Base-by-base conservation (phyloP, 2,113 vertebrate species). In the Eubucco bourcierii region DNA sequence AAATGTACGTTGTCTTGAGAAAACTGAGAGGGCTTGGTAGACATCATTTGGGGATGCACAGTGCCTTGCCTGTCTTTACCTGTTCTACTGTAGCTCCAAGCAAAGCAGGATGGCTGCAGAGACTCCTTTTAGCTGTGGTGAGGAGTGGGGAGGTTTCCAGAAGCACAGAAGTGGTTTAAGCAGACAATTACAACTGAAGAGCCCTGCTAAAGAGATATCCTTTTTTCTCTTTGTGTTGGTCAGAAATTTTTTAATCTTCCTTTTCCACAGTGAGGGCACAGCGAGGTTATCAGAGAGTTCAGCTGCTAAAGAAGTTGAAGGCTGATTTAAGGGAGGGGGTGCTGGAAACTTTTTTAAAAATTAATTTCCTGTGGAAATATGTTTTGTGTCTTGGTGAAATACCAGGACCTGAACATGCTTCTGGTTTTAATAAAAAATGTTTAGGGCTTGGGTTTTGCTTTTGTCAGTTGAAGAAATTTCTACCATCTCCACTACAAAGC, bases 351-450 rank as follows among this genome's bases (percentile, higher is more conserved):
- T 93, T n/a, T 75, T 79, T 90, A 89, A 89, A 95, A 90, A 78
- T 84, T 84, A 89, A 93, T 94, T 94, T 94, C 89, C 91, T 94
- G 94, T 92, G 53, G 89, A 96, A 92, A 92, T 91, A 92, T 75
- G 84, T 74, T 96, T 92, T 95, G 91, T 94, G 92, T 92, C 89
- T 83, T 3, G 52, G 60, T 80, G 79, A 94, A 96, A 93, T 89
- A 82, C 63, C 78, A 24, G 67, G 89, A 67, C 84, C 68, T 64
- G 90, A 82, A 53, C n/a, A 50, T 44, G 58, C 64, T 79, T 94
- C 94, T 96, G 95, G 52, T 92, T 96, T 93, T 68, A 94, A 94
- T 96, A 90, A 96, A 41, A 94, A 87, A 80, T 83, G 65, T 94
- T 94, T 92, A 44, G 92, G 72, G 33, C 33, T 94, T 39, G 88